Conservation (phyloP, 2,797 vertebrate genomes). For the Gallirallus australis region DNA sequence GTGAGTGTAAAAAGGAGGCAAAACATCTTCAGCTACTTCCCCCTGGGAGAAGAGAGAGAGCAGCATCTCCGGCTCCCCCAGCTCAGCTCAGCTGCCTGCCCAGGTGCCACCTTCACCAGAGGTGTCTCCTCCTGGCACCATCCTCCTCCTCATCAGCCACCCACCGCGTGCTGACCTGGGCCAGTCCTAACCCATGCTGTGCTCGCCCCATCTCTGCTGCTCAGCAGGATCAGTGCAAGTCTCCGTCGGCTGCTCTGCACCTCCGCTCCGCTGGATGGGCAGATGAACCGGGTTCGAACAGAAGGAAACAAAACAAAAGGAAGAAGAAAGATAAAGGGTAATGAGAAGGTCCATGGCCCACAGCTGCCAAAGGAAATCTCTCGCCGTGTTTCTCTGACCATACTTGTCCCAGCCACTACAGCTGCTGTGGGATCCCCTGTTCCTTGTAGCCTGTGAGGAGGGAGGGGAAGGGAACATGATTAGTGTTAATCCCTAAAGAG, state of each 20-base stretch:
- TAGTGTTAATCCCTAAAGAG: neutral
- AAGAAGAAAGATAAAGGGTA: conserved; percentile 69
- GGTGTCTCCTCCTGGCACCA: neutral
- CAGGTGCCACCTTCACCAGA: neutral
- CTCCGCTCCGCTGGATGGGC: conserved; percentile 64
- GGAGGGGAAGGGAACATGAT: conserved; percentile 61
- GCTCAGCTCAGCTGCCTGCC: neutral
- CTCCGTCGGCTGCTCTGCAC: conserved; percentile 64
- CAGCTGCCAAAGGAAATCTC: conserved; percentile 35
- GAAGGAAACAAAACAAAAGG: conserved; percentile 47
- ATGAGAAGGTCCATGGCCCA: conserved; percentile 52
- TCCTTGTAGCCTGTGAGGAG: conserved; percentile 88
- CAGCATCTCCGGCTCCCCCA: neutral
- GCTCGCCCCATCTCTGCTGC: conserved; percentile 6
- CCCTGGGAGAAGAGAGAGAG: neutral
- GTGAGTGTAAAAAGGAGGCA: neutral
- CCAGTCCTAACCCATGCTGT: neutral
- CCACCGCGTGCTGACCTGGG: neutral
- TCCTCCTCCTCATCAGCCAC: neutral
- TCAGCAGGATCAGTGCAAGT: conserved; percentile 55
- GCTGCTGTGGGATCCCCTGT: conserved; percentile 88
- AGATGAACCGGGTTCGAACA: neutral
- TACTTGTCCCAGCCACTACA: conserved; percentile 79
- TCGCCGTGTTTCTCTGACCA: conserved; percentile 41
- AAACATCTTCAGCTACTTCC: neutral